Conservation (phyloP, 2,113 vertebrate genomes). For the Engraulis encrasicolus region DNA sequence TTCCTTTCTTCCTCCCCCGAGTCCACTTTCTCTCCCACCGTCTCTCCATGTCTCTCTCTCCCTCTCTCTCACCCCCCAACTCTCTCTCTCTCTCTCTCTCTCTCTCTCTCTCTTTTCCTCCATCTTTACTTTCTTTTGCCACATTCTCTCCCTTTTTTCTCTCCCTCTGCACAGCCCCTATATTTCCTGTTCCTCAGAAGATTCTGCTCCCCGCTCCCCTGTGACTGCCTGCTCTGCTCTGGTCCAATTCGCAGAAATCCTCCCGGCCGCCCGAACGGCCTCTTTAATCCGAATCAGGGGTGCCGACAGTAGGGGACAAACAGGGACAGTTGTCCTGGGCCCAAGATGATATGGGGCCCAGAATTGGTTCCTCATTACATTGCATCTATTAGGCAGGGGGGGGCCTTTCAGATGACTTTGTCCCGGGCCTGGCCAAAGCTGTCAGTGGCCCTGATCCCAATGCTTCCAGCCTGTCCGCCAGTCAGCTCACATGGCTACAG, state of each 20-base stretch:
- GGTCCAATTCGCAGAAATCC: constrained; percentile 60
- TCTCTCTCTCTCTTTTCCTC: not conserved
- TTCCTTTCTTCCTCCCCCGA: too few relatives aligned
- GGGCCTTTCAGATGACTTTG: too few relatives aligned
- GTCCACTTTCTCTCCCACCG: not conserved
- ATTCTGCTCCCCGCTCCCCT: constrained; percentile 56
- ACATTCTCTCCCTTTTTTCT: not conserved
- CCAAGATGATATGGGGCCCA: too few relatives aligned
- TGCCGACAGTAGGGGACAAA: too few relatives aligned
- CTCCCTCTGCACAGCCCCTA: constrained; percentile 37
- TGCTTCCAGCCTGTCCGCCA: constrained; percentile 58
- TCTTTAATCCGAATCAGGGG: too few relatives aligned
- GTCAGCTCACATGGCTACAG: not conserved
- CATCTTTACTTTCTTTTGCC: constrained; percentile 10
- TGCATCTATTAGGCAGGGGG: too few relatives aligned
- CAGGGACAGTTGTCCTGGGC: too few relatives aligned
- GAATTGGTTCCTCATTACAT: too few relatives aligned
- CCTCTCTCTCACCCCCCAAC: not conserved
- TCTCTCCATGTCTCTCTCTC: not conserved
- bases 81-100: constrained; percentile 15
- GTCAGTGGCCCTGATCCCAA: too few relatives aligned
- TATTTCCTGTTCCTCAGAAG: constrained; percentile 61
- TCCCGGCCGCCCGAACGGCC: constrained; percentile 57
- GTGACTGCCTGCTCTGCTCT: constrained; percentile 58
- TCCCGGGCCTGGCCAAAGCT: too few relatives aligned